Base-by-base conservation (phyloP, 2,113 vertebrate species). In the Scytalopus superciliaris region DNA sequence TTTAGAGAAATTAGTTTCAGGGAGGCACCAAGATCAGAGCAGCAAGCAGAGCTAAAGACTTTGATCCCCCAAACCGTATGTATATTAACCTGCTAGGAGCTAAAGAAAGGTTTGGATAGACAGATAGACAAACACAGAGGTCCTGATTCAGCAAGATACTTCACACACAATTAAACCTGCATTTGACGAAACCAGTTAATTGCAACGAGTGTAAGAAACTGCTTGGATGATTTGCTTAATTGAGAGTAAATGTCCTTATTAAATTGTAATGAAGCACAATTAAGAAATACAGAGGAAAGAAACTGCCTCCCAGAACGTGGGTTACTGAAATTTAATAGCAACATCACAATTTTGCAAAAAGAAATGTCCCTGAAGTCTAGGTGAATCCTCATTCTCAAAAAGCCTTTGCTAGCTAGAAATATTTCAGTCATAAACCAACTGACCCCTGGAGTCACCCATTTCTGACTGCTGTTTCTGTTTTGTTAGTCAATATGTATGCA, bases 241-340 rank as follows among this genome's bases (percentile, higher is more conserved):
- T 96, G 92, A 97, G 88, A 73, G 86, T 94, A 96, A 94, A 90
- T 84, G 69, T 95, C 62, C 74, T 79, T 95, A 92, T 87, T 96
- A 95, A 96, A 92, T 89, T 78, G 90, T 93, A 91, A 94, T 92
- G 92, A 96, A 94, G 66, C 60, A 89, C 84, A 90, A 87, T 94
- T 89, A 92, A 87, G 86, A 96, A 92, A 87, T 66, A 75, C 22
- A 89, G 77, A 69, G 76, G 92, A 95, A 89, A 76, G 25, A 62
- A 92, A 42, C 25, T 66, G 44, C 77, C 91, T 95, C 42, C 37
- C 52, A 76, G 80, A 67, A 74, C 59, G 44, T 50, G 28, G 53
- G 60, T 91, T 89, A 53, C 76, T 84, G 83, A 56, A 74, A 50
- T 72, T 96, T 87, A 82, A 47, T 89, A 94, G 53, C 18, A 62